Percentiles rank a stretch among this genome's conserved stretches.
Evolutionary conservation across 2,888 invertebrate genomes (phyloP).

Genomic region (Beris morrisii): DNA sequence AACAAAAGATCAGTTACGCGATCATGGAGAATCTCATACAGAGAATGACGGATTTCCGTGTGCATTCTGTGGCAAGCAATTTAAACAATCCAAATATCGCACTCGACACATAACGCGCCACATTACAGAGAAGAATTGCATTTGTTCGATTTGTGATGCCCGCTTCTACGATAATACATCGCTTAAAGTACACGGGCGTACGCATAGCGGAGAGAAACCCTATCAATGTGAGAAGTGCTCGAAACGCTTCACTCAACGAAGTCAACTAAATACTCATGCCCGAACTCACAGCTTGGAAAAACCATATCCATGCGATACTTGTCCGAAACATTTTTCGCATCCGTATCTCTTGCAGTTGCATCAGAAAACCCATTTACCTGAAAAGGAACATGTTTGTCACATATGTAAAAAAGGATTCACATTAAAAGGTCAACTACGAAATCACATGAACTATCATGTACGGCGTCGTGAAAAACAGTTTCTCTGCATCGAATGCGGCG

Average conservation of each 20-base stretch:
- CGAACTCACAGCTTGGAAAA: constrained; percentile 27
- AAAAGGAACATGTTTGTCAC: constrained; percentile 28
- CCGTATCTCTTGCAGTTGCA: constrained; percentile 24
- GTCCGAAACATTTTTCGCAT: constrained; percentile 30
- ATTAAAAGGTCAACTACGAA: constrained; percentile 21
- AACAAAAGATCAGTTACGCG: background rate
- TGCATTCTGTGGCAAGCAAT: constrained; percentile 28
- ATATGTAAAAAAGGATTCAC: constrained; percentile 33
- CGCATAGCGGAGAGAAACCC: constrained; percentile 30
- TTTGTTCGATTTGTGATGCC: constrained; percentile 18
- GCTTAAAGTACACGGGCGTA: constrained; percentile 16
- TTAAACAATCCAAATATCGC: constrained; percentile 19
- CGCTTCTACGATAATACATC: constrained; percentile 15
- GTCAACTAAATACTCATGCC: constrained; percentile 26
- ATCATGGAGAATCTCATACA: background rate
- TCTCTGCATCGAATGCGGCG: constrained; percentile 34
- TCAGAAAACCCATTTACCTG: constrained; percentile 31
- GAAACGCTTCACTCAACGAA: constrained; percentile 24
- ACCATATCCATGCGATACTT: constrained; percentile 21
- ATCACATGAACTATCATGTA: constrained; percentile 27
- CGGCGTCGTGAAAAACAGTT: constrained; percentile 21
- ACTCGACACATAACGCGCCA: constrained; percentile 32
- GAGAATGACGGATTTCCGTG: constrained; percentile 40
- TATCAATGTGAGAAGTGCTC: constrained; percentile 27
- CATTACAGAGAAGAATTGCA: constrained; percentile 7